Evolutionary conservation across 2,113 vertebrate species (phyloP).

Genomic region (Amazona guildingii): DNA sequence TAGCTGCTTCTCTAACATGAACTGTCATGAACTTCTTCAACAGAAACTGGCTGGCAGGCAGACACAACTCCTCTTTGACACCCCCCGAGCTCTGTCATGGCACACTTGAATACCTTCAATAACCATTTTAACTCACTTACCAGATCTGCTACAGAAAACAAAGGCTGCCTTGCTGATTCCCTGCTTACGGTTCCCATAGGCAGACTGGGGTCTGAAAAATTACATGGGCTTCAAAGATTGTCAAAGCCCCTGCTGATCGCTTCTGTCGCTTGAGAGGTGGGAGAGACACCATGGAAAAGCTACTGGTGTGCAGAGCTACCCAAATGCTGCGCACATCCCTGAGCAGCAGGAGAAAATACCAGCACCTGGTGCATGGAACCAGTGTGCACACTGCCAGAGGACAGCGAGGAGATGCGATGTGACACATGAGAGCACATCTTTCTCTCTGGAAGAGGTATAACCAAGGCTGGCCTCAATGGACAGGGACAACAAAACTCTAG

Average conservation of each 20-base stretch:
- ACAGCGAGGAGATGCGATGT: neutral
- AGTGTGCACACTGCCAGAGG: neutral
- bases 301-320: neutral
- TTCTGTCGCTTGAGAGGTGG: neutral
- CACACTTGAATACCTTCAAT: neutral
- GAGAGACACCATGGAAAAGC: neutral
- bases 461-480: neutral
- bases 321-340: neutral
- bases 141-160: neutral
- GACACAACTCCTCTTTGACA: neutral
- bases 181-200: neutral
- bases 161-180: neutral
- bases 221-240: neutral
- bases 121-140: neutral
- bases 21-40: neutral
- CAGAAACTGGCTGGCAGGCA: neutral
- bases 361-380: neutral
- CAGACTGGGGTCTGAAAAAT: neutral
- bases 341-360: neutral
- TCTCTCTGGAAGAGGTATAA: neutral
- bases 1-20: fast-evolving
- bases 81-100: neutral
- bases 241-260: neutral
- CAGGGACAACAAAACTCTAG: neutral
- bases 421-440: neutral